Base-by-base conservation (phyloP, 1,140 invertebrate species). In the Macrobrachium rosenbergii region DNA sequence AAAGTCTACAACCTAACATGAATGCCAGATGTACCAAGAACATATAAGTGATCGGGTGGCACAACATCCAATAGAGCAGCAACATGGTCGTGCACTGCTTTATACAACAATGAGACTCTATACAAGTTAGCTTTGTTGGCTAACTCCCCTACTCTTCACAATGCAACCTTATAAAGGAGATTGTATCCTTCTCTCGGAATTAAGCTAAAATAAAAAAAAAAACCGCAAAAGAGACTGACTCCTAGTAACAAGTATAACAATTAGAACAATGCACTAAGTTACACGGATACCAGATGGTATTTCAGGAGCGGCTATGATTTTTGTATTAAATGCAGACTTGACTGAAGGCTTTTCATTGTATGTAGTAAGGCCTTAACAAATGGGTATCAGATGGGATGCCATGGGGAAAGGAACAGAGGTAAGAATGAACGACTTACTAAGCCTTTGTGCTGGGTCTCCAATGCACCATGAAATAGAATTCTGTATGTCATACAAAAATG, bases 11-110 rank as follows among this genome's bases (percentile, higher is more conserved):
- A 63, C 84, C 80, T 69, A 79, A 85, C 77, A 80, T 45, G 84
- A 87, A 81, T 87, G 84, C 77, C 69, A 73, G 84, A 87, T 87
- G 84, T 87, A 87, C 84, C 84, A 81, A 81, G 84, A 72, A 37
- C 67, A 83, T 37, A 59, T 58, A 83, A 45, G 82, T 73, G 82
- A 64, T 79, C 45, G 67, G 67, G 84, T 75, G 77, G 84, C 69
- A 87, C 76, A 87, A 87, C 84, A 87, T 81, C 83, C 59, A 81
- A 59, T 64, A 81, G 77, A 75, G 73, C 75, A 84, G 58, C 58
- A 87, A 75, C 23, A 69, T 79, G 81, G 67, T 64, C 84, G 84
- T 73, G 84, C 84, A 87, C 84, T 87, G 84, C 84, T 60, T 23
- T 63, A 58, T 75, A 81, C 60, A 73, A 77, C 82, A 76, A 75